Conservation (phyloP, 2,888 invertebrate species). For the Tetrapedia diversipes region DNA sequence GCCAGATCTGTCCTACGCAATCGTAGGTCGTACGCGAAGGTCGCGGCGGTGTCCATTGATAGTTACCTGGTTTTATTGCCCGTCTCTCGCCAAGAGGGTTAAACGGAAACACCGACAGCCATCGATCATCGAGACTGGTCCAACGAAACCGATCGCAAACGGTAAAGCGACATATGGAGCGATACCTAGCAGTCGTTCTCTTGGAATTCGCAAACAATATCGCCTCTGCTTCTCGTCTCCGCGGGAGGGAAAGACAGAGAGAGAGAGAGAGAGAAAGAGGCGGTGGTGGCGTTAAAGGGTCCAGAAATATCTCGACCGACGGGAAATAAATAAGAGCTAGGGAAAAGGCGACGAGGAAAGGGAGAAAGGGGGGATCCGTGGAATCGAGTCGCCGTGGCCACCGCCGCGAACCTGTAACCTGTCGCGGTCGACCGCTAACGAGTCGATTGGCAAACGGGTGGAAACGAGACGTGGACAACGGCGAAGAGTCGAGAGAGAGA, state of each 20-base stretch:
- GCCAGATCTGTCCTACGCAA: no score
- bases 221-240: constrained; percentile 40
- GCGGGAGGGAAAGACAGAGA: not conserved
- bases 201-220: constrained; percentile 38
- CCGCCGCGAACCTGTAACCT: constrained; percentile 33
- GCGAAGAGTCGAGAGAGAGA: no score
- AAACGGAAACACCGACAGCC: no score
- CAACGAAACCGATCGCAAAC: no score
- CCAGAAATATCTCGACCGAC: constrained; percentile 43
- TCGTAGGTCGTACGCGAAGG: no score
- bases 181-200: constrained; percentile 7
- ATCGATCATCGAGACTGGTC: no score
- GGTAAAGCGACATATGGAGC: no score
- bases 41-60: no score
- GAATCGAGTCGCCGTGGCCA: not conserved
- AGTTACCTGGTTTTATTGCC: no score
- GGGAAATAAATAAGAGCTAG: not conserved
- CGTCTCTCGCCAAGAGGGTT: no score
- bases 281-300: constrained; percentile 22
- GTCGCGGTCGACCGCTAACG: constrained; percentile 19
- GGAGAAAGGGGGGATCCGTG: not conserved
- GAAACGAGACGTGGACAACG: not conserved
- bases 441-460: constrained; percentile 10
- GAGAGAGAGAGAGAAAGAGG: not conserved
- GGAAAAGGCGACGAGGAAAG: constrained; percentile 13